Conservation (phyloP, 2,797 vertebrate species). For the Xenentodon cancila region DNA sequence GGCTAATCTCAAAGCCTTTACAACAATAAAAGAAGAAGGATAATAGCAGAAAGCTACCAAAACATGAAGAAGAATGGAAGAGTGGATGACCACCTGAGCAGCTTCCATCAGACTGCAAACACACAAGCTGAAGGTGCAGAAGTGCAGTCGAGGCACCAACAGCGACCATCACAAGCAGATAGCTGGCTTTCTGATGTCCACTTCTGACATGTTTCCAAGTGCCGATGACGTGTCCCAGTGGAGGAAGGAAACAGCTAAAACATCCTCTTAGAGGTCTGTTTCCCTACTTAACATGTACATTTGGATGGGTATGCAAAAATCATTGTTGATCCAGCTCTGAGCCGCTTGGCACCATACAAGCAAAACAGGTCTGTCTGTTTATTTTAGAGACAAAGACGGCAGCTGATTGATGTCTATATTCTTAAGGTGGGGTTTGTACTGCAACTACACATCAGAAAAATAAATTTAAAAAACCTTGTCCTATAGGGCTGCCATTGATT, state of each 20-base stretch:
- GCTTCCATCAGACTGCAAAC: slow-evolving; percentile 10
- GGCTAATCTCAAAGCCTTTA: slow-evolving; percentile 9
- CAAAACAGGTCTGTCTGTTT: background rate
- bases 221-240: too few species aligned
- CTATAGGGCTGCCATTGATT: slow-evolving; percentile 16
- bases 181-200: background rate
- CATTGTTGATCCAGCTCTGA: too few species aligned
- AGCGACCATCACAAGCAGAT: background rate
- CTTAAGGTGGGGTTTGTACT: slow-evolving; percentile 1
- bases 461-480: slow-evolving; percentile 3
- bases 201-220: too few species aligned
- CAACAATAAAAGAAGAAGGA: slow-evolving; percentile 8
- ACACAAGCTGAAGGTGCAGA: slow-evolving; percentile 43
- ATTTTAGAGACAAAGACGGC: background rate
- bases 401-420: background rate
- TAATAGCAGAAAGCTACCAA: slow-evolving; percentile 13
- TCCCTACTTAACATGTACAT: too few species aligned
- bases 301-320: too few species aligned
- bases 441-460: slow-evolving; percentile 18
- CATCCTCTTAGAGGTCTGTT: too few species aligned
- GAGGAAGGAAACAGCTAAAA: too few species aligned
- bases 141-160: slow-evolving; percentile 23
- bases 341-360: too few species aligned
- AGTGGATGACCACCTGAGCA: slow-evolving; percentile 15
- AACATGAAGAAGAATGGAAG: slow-evolving; percentile 10